Evolutionary conservation across 2,113 vertebrate species (phyloP).

Genomic region (Raja brachyura): DNA sequence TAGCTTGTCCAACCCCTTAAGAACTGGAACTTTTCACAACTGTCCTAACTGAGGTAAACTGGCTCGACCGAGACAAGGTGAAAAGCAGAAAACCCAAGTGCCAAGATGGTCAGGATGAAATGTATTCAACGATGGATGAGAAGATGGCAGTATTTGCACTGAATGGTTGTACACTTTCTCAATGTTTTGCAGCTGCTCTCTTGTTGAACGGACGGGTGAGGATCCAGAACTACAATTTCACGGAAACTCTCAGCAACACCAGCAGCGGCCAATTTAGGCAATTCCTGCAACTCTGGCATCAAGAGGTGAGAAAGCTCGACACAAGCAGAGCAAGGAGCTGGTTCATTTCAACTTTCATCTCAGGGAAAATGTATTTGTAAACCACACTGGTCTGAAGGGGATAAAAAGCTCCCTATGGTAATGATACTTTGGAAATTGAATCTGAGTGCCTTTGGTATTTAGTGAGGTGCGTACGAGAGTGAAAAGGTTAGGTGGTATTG

Average conservation of each 20-base stretch:
- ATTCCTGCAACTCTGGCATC: slow-evolving; percentile 55
- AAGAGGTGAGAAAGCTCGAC: slow-evolving; percentile 51
- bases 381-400: not conserved
- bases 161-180: not conserved
- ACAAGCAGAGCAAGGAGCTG: not conserved
- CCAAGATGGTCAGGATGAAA: not conserved
- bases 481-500: not conserved
- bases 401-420: not conserved
- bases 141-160: not conserved
- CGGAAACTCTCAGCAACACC: slow-evolving; percentile 49
- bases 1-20: too few relatives aligned
- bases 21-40: not conserved
- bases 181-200: slow-evolving; percentile 54
- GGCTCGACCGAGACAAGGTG: not conserved
- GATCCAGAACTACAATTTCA: slow-evolving; percentile 60
- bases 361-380: not conserved
- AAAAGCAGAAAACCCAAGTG: not conserved
- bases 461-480: not conserved
- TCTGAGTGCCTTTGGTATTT: not conserved
- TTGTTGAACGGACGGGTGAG: slow-evolving; percentile 54
- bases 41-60: not conserved
- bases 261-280: slow-evolving; percentile 58
- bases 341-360: not conserved
- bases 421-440: not conserved
- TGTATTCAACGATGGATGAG: not conserved